Percentiles rank a stretch among this genome's conserved stretches.
Evolutionary conservation across 2,113 vertebrate genomes (phyloP).

Genomic region (Brachyhypopomus gauderio): DNA sequence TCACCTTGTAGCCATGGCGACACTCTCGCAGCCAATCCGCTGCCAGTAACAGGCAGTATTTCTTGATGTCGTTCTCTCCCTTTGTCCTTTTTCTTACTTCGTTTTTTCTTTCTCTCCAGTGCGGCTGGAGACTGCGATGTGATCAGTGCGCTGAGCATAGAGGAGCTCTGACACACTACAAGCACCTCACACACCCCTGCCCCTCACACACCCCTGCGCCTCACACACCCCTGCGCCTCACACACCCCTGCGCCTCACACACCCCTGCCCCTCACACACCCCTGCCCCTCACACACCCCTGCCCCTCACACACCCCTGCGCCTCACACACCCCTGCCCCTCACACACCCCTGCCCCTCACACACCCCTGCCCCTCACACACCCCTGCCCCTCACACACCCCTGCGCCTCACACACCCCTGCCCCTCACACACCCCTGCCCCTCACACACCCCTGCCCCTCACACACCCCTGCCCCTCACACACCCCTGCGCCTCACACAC

Average conservation of each 20-base stretch:
- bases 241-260: not conserved
- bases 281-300: conserved; percentile 12
- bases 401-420: no score
- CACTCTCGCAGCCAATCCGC: conserved; percentile 57
- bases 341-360: not conserved
- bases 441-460: not conserved
- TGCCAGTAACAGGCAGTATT: not conserved
- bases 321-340: no score
- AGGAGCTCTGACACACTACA: not conserved
- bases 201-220: not conserved
- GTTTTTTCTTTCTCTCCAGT: not conserved
- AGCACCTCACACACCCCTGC: conserved; percentile 15
- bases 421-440: not conserved
- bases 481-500: no score
- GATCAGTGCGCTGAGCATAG: no score
- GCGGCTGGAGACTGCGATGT: no score
- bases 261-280: no score
- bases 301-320: no score
- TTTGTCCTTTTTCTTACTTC: not conserved
- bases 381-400: no score
- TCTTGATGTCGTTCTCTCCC: not conserved
- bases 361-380: not conserved
- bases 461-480: not conserved
- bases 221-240: not conserved
- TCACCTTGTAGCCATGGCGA: conserved; percentile 72